Percentiles rank a stretch among this genome's conserved stretches.
Conservation (phyloP, 2,888 invertebrate genomes). For the Psylliodes chrysocephalus region DNA sequence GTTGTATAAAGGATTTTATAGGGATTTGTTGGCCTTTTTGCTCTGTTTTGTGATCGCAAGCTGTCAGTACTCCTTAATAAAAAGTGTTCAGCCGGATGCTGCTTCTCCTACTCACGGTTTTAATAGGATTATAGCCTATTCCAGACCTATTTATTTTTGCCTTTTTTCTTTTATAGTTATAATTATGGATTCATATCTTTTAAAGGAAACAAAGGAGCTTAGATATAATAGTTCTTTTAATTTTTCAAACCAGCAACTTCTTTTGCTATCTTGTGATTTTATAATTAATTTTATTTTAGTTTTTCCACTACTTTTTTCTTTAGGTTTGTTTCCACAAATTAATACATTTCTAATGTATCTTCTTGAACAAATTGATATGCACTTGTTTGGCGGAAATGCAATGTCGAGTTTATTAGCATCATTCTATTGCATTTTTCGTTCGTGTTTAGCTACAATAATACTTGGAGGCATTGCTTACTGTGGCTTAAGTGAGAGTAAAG, state of each 20-base stretch:
- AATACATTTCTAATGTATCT: slow-evolving; percentile 97
- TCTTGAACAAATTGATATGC: slow-evolving; percentile 95
- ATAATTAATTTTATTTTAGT: slow-evolving; percentile 84
- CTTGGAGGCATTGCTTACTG: slow-evolving; percentile 91
- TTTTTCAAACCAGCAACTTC: slow-evolving; percentile 68
- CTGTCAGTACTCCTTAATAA: slow-evolving; percentile 95
- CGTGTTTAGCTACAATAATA: slow-evolving; percentile 80
- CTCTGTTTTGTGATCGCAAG: slow-evolving; percentile 98
- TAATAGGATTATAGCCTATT: slow-evolving; percentile 93
- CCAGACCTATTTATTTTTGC: slow-evolving; percentile 93
- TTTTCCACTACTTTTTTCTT: slow-evolving; percentile 93
- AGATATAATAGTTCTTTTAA: slow-evolving; percentile 35
- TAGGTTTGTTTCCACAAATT: slow-evolving; percentile 96
- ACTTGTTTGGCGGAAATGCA: slow-evolving; percentile 89
- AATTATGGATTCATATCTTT: slow-evolving; percentile 58
- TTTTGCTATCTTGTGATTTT: slow-evolving; percentile 77
- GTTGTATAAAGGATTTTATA: slow-evolving; percentile 85
- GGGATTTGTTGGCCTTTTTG: slow-evolving; percentile 91
- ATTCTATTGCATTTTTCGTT: slow-evolving; percentile 83
- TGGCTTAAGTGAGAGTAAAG: slow-evolving; percentile 83
- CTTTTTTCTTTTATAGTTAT: slow-evolving; percentile 71
- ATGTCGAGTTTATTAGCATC: slow-evolving; percentile 86
- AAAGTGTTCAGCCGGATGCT: slow-evolving; percentile 98
- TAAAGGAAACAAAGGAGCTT: slow-evolving; percentile 59
- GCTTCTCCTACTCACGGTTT: slow-evolving; percentile 98